Conservation (phyloP, 2,888 invertebrate genomes). For the Zhuqinia jingwanae region DNA sequence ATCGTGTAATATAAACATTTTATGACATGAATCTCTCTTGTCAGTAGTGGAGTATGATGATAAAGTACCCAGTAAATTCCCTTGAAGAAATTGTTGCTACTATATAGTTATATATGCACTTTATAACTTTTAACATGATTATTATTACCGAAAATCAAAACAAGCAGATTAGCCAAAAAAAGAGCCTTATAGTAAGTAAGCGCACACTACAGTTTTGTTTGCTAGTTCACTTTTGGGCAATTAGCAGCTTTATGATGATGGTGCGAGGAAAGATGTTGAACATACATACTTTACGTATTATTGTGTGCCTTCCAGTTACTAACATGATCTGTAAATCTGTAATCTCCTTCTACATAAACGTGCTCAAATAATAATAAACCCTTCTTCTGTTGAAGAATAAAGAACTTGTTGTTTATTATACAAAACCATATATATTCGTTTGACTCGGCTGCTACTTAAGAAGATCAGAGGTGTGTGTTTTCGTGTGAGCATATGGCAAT, state of each 20-base stretch:
- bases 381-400: neutral
- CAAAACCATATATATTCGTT: neutral
- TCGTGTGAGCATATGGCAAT: no score
- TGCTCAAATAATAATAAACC: neutral
- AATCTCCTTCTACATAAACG: no score
- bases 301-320: constrained; percentile 15
- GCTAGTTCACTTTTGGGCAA: constrained; percentile 12
- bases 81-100: neutral
- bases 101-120: no score
- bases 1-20: constrained; percentile 4
- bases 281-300: neutral
- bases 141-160: neutral
- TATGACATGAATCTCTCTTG: neutral
- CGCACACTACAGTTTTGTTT: constrained; percentile 5
- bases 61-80: no score
- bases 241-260: constrained; percentile 22
- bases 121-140: neutral
- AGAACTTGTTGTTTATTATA: neutral
- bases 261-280: constrained; percentile 13
- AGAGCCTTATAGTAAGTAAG: neutral
- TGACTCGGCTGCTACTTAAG: no score
- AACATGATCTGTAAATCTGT: neutral
- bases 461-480: no score
- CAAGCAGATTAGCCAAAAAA: neutral
- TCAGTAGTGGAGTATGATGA: no score